Base-by-base conservation (phyloP, 2,888 invertebrate species). In the Helleia helle region DNA sequence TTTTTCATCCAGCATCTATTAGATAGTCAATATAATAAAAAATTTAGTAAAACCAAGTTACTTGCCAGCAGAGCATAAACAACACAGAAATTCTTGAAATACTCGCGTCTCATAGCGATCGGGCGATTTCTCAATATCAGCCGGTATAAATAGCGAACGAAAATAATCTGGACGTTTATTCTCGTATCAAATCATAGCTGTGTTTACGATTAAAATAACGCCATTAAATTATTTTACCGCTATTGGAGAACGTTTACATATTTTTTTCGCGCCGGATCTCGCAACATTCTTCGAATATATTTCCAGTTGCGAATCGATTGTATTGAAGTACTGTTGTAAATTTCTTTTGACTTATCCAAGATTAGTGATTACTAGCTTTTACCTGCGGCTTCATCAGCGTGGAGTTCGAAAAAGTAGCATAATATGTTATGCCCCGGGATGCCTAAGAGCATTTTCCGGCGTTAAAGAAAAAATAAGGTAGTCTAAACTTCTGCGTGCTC, bases 191-290 rank as follows among this genome's bases (percentile, higher is more conserved):
- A 52, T 48, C 39, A 49, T 44, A 46, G 49, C 49, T 49, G 45
- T 58, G 59, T 69, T 66, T 66, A 71, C 68, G 61, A 75, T 63
- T 39, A 22, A 14, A 56, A 50, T 52, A 53, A 50, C 30, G 50
- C 55, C 61, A 59, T 72, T 68, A 76, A 58, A 64, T 57, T 48
- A 58, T 63, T 68, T 71, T 69, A 68, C 62, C 49, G 58, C 55
- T 56, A 60, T 65, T 50, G 56, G 52, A 62, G 58, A 59, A 53
- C 41, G 46, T 48, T 53, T 47, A 46, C 44, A 47, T 49, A 37
- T 30, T 43, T 48, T 41, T 46, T 47, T 40, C 22, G 22, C 22
- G 22, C 22, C 22, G 22, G 22, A 22, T 22, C 22, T 8, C 3
- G 6, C 5, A 5, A 5, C 22, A 22, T 22, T 22, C 22, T 22